Conservation (phyloP, 2,113 vertebrate genomes). For the Pseudopodoces humilis region DNA sequence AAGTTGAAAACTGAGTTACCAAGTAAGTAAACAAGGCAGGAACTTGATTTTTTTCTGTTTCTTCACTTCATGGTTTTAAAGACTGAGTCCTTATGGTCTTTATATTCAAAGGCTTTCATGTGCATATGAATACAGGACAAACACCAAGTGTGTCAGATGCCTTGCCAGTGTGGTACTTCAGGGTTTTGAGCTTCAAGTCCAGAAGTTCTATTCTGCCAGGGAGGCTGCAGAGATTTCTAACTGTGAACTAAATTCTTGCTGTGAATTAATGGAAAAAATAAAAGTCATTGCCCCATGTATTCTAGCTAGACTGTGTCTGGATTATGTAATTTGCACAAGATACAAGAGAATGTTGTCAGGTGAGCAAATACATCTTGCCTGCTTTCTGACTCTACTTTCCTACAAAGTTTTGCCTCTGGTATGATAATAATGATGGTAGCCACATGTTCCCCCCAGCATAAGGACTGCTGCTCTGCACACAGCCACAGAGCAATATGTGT, state of each 20-base stretch:
- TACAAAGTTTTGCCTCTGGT: not conserved
- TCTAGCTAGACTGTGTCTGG: not conserved
- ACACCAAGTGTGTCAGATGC: not conserved
- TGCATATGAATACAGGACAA: not conserved
- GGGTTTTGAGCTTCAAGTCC: not conserved
- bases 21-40: not conserved
- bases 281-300: not conserved
- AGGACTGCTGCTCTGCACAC: not conserved
- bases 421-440: not conserved
- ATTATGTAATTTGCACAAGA: not conserved
- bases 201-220: not conserved
- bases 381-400: not conserved
- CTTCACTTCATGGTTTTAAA: not conserved
- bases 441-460: not conserved
- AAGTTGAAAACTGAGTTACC: not conserved
- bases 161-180: not conserved
- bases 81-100: accelerated
- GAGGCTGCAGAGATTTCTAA: not conserved
- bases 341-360: accelerated
- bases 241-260: not conserved
- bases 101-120: not conserved
- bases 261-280: not conserved
- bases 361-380: not conserved
- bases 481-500: not conserved
- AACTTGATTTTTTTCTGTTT: not conserved